phyloP scores from a whole-genome alignment of 2,888 invertebrate species.

The Heliconius ethilla region DNA sequence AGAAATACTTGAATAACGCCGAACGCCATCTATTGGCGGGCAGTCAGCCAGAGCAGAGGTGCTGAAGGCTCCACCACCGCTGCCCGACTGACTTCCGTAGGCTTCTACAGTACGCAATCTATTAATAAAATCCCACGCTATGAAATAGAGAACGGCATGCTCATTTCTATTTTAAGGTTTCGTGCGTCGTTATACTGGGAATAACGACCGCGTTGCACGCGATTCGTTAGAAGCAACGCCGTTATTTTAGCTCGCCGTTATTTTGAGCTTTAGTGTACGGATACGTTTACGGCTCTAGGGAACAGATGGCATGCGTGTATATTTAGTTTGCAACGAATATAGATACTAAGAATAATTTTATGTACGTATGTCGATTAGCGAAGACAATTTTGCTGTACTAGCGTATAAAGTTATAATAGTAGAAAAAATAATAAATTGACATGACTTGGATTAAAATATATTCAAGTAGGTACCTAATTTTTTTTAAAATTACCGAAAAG shows the following conservation, averaged over 20 bases:
- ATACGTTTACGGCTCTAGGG: slow-evolving; percentile 50
- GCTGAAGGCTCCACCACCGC: slow-evolving; percentile 66
- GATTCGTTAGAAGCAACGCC: slow-evolving; percentile 57
- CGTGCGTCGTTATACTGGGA: slow-evolving; percentile 49
- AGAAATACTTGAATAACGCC: slow-evolving; percentile 48
- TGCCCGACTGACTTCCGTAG: slow-evolving; percentile 63
- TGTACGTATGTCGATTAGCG: background rate
- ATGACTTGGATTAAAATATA: too few species aligned
- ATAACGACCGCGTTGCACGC: slow-evolving; percentile 53
- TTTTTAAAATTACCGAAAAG: too few species aligned
- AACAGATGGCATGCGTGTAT: slow-evolving; percentile 59
- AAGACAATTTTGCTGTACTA: background rate
- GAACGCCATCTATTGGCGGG: slow-evolving; percentile 62
- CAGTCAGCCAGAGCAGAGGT: slow-evolving; percentile 49
- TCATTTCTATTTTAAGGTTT: slow-evolving; percentile 60
- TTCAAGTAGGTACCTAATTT: too few species aligned
- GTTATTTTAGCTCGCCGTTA: slow-evolving; percentile 72
- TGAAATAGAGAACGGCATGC: slow-evolving; percentile 55
- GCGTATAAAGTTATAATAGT: background rate
- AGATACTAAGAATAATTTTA: background rate
- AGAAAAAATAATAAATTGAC: too few species aligned
- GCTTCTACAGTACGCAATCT: slow-evolving; percentile 53
- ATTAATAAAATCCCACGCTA: slow-evolving; percentile 56
- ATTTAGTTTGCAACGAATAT: background rate
- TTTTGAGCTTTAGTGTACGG: slow-evolving; percentile 51